Evolutionary conservation across 2,113 vertebrate species (phyloP).

Genomic region (Nicator chloris): DNA sequence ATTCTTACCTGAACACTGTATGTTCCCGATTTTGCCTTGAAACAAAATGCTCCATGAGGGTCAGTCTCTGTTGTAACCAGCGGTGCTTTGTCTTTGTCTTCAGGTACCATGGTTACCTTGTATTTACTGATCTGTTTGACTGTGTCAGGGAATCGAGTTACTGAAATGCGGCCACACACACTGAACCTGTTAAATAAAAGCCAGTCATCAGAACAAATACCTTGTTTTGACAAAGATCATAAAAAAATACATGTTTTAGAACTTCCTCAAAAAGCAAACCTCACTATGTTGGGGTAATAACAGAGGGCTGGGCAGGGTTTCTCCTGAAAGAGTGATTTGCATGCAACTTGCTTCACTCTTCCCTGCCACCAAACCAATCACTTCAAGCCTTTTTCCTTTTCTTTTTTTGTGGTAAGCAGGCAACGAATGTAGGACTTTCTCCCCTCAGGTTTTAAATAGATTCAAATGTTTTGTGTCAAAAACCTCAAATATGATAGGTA

Average conservation of each 20-base stretch:
- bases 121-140: conserved; percentile 90
- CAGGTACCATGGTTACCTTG: conserved; percentile 83
- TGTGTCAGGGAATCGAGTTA: conserved; percentile 86
- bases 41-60: conserved; percentile 89
- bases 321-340: neutral
- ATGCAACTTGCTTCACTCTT: neutral
- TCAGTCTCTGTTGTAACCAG: conserved; percentile 83
- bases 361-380: neutral
- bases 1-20: conserved; percentile 85
- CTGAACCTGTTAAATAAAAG: conserved; percentile 82
- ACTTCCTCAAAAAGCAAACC: neutral
- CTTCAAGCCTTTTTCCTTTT: neutral
- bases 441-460: neutral
- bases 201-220: neutral
- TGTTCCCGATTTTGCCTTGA: conserved; percentile 87
- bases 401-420: neutral
- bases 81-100: conserved; percentile 78
- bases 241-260: neutral
- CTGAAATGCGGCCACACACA: conserved; percentile 87
- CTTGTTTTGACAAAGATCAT: neutral
- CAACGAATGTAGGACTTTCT: neutral
- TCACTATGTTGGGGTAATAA: neutral
- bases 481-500: neutral
- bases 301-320: neutral
- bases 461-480: neutral